phyloP scores from a whole-genome alignment of 2,797 vertebrate genomes.

The Sphenopsis melanotis region DNA sequence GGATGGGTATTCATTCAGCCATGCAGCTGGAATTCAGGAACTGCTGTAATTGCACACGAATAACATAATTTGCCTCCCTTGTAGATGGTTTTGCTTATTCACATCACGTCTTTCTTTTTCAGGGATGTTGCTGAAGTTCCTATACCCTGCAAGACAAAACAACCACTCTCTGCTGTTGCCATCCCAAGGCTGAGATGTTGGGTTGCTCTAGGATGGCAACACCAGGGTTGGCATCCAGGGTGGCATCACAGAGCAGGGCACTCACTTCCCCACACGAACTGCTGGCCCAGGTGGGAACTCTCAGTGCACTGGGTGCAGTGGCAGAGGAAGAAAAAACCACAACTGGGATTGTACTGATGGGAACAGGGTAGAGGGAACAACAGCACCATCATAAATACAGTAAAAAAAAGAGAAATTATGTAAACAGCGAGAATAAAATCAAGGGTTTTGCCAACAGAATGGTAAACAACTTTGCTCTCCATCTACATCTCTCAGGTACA shows the following conservation, averaged over 20 bases:
- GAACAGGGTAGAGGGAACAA: background rate
- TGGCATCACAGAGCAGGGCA: background rate
- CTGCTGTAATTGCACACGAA: background rate
- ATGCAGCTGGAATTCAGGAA: background rate
- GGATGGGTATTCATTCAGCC: background rate
- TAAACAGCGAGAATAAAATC: background rate
- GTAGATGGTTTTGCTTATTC: background rate
- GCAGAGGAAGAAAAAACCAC: background rate
- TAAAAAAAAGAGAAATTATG: background rate
- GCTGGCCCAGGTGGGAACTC: background rate
- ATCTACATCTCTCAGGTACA: background rate
- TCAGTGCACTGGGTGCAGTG: background rate
- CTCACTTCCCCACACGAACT: background rate
- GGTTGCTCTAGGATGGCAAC: background rate
- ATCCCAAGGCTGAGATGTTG: background rate
- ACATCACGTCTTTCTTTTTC: background rate
- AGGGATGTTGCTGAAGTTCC: background rate
- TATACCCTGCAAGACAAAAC: background rate
- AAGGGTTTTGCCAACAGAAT: background rate
- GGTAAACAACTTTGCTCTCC: background rate
- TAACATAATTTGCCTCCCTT: background rate
- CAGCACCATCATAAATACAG: background rate
- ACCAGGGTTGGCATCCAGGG: background rate
- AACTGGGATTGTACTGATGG: background rate
- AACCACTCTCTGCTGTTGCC: background rate